phyloP scores from a whole-genome alignment of 2,888 invertebrate genomes.

The Sialis lutaria region DNA sequence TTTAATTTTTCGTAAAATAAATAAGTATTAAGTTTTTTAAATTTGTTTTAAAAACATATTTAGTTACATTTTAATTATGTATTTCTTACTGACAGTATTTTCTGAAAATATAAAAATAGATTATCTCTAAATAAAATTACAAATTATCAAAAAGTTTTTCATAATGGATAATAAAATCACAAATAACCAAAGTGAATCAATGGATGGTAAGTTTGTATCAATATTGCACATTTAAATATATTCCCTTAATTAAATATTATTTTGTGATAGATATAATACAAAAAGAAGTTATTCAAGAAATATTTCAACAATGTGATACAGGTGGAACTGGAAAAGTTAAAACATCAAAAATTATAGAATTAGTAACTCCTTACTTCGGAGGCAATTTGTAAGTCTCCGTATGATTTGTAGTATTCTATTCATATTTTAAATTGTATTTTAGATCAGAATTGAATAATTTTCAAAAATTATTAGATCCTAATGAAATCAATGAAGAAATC shows the following conservation, averaged over 20 bases:
- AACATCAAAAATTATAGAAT: conserved; percentile 1
- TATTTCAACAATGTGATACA: conserved; percentile 3
- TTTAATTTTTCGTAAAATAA: too few relatives aligned
- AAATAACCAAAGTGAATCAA: background rate
- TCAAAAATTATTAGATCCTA: conserved; percentile 1
- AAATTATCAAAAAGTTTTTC: too few relatives aligned
- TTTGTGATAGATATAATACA: too few relatives aligned
- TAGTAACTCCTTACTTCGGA: background rate
- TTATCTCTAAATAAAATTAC: too few relatives aligned
- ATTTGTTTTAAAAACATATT: too few relatives aligned
- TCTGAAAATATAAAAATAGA: too few relatives aligned
- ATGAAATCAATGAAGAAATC: conserved; percentile 1
- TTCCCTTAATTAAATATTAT: too few relatives aligned
- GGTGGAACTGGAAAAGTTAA: background rate
- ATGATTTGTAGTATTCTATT: background rate
- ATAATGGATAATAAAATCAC: too few relatives aligned
- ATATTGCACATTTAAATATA: background rate
- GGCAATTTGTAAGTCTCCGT: background rate
- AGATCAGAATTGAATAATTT: conserved; percentile 1
- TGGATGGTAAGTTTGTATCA: background rate
- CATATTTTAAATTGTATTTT: background rate
- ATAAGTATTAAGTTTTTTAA: too few relatives aligned
- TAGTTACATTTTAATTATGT: too few relatives aligned
- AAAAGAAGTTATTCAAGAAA: background rate
- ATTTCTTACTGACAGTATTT: too few relatives aligned